Percentiles rank a stretch among this genome's conserved stretches.
Evolutionary conservation across 2,888 invertebrate genomes (phyloP).

Genomic region (Hyppa rectilinea): DNA sequence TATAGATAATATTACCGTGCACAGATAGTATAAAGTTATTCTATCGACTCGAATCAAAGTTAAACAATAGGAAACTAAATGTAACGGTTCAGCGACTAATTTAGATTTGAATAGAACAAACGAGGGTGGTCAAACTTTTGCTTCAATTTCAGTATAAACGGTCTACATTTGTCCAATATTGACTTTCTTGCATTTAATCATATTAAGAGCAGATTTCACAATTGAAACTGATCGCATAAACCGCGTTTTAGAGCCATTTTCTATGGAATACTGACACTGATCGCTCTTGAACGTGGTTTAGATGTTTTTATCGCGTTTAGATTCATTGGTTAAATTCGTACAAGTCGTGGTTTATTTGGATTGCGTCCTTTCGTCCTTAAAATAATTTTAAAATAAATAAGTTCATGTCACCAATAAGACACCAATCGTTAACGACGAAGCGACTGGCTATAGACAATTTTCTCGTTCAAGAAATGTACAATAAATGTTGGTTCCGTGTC

Average conservation of each 20-base stretch:
- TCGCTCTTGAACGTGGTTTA: too few species aligned
- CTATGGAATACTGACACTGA: too few species aligned
- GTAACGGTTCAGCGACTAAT: slow-evolving; percentile 18
- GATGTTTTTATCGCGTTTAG: too few species aligned
- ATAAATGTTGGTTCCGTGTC: not conserved
- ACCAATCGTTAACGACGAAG: not conserved
- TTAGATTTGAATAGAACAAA: slow-evolving; percentile 25
- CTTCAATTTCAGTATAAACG: slow-evolving; percentile 1
- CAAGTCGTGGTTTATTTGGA: not conserved
- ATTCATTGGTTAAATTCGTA: too few species aligned
- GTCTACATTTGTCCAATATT: not conserved
- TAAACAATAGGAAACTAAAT: slow-evolving; percentile 37
- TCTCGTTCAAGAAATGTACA: not conserved
- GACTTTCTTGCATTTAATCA: not conserved
- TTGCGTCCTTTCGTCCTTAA: not conserved
- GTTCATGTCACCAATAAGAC: not conserved
- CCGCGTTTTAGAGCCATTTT: too few species aligned
- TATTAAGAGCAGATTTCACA: too few species aligned
- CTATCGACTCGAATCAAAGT: slow-evolving; percentile 5
- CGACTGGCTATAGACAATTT: not conserved
- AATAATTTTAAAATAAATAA: not conserved
- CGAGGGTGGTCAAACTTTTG: slow-evolving; percentile 33
- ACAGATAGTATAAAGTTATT: not conserved
- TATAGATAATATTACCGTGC: too few species aligned
- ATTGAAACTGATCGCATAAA: too few species aligned